phyloP scores from a whole-genome alignment of 2,888 invertebrate species.

The Dicranocentrus wangi region DNA sequence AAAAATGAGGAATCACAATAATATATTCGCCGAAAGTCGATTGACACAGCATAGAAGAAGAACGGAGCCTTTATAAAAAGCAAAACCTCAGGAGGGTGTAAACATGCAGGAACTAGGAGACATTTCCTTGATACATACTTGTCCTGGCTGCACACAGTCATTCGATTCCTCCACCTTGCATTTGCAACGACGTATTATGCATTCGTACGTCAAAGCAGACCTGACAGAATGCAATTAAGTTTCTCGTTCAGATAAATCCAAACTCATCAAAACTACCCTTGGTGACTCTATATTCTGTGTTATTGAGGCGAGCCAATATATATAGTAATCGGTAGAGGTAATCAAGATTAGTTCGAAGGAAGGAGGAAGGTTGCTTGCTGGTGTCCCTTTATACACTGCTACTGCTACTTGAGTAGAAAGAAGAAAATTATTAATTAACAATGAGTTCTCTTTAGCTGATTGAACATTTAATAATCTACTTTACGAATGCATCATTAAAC shows the following conservation, averaged over 20 bases:
- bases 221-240: too few relatives aligned
- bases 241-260: conserved; percentile 5
- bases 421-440: background rate
- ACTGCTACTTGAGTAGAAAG: too few relatives aligned
- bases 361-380: conserved; percentile 4
- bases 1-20: background rate
- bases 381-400: too few relatives aligned
- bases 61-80: too few relatives aligned
- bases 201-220: too few relatives aligned
- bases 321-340: conserved; percentile 1
- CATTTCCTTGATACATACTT: too few relatives aligned
- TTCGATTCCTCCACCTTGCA: too few relatives aligned
- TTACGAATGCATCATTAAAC: background rate
- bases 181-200: too few relatives aligned
- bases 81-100: too few relatives aligned
- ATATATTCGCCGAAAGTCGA: background rate
- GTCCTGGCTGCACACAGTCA: too few relatives aligned
- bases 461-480: background rate
- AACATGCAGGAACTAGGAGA: too few relatives aligned
- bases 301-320: background rate
- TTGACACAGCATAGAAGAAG: background rate
- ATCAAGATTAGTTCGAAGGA: conserved; percentile 8
- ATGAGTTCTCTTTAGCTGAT: background rate
- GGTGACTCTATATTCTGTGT: background rate
- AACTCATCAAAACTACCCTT: background rate